Evolutionary conservation across 2,888 invertebrate genomes (phyloP).

Genomic region (Norana najaformis): DNA sequence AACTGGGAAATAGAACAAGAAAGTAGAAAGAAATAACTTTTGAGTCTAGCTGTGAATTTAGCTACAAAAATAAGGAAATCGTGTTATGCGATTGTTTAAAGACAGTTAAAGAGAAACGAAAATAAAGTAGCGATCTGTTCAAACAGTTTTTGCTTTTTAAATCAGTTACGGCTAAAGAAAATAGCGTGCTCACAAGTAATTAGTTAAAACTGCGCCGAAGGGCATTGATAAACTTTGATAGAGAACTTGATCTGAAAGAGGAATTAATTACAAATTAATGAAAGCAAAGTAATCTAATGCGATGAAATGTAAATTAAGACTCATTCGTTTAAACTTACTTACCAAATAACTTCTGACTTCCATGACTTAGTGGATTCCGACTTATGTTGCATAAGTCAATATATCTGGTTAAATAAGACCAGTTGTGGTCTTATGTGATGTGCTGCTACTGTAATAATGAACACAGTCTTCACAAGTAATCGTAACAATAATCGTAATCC

Average conservation of each 20-base stretch:
- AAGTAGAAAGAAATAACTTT: not conserved
- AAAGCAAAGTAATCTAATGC: too few relatives aligned
- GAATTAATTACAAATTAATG: not conserved
- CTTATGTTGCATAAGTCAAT: too few relatives aligned
- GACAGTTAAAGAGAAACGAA: not conserved
- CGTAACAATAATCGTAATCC: too few relatives aligned
- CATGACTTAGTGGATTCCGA: too few relatives aligned
- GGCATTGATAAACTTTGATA: not conserved
- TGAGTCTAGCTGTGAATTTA: not conserved
- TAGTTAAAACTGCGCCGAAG: not conserved
- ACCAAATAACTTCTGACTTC: too few relatives aligned
- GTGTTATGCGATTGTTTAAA: not conserved
- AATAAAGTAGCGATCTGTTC: not conserved
- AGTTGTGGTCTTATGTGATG: too few relatives aligned
- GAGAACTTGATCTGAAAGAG: not conserved
- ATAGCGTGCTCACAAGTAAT: not conserved
- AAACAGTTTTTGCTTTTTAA: not conserved
- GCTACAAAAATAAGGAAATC: not conserved
- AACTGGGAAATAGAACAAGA: conserved; percentile 23
- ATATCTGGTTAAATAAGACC: too few relatives aligned
- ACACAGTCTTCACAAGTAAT: too few relatives aligned
- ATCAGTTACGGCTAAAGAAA: not conserved
- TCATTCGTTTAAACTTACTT: too few relatives aligned
- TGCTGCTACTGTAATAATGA: too few relatives aligned
- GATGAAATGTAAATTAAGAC: too few relatives aligned